Percentiles rank a stretch among this genome's conserved stretches.
Conservation (phyloP, 2,797 vertebrate genomes). For the Siniperca undulata region DNA sequence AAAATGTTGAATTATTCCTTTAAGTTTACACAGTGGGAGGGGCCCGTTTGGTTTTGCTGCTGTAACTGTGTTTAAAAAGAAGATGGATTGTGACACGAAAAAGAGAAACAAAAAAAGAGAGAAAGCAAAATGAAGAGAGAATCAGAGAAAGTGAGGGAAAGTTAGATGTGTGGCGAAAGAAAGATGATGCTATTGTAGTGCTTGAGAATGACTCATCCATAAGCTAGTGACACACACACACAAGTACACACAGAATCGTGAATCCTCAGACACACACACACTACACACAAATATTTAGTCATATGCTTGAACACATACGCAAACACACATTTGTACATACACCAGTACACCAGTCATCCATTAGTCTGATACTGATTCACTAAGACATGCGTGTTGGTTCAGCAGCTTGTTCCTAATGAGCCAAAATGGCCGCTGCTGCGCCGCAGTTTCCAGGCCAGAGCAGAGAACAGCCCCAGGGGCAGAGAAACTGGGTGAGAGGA, state of each 20-base stretch:
- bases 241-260: constrained; percentile 35
- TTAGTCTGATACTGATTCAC: constrained; percentile 76
- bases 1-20: background rate
- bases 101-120: background rate
- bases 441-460: constrained; percentile 79
- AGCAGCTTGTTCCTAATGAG: constrained; percentile 80
- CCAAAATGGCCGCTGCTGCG: constrained; percentile 79
- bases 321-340: constrained; percentile 55
- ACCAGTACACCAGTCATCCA: constrained; percentile 70
- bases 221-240: constrained; percentile 62
- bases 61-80: constrained; percentile 14
- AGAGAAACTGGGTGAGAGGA: constrained; percentile 81
- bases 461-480: constrained; percentile 75
- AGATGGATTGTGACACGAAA: constrained; percentile 3
- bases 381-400: constrained; percentile 71
- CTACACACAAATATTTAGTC: constrained; percentile 63
- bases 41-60: constrained; percentile 9
- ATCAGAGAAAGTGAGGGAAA: constrained; percentile 40
- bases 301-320: constrained; percentile 53
- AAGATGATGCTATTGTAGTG: constrained; percentile 63
- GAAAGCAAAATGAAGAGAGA: background rate
- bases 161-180: constrained; percentile 53
- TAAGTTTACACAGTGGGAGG: constrained; percentile 40
- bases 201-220: constrained; percentile 79
- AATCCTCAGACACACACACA: constrained; percentile 23